phyloP scores from a whole-genome alignment of 2,797 vertebrate species.

The Eulemur rubriventer region DNA sequence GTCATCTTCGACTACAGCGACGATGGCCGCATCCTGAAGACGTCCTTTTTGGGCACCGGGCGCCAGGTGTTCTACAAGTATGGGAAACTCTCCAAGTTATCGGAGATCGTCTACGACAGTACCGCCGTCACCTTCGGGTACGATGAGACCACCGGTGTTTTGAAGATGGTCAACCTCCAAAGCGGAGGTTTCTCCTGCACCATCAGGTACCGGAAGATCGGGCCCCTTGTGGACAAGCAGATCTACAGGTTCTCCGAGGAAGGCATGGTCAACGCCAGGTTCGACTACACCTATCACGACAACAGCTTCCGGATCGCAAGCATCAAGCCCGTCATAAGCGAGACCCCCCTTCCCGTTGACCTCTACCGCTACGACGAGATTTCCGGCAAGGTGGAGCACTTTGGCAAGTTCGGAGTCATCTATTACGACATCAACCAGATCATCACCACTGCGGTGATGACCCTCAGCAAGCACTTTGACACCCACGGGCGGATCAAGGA shows the following conservation, averaged over 20 bases:
- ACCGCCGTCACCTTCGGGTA: constrained; percentile 98
- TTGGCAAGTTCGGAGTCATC: constrained; percentile 99
- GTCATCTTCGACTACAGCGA: constrained; percentile 98
- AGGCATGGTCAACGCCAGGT: constrained; percentile 98
- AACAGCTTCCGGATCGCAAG: constrained; percentile 99
- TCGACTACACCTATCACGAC: constrained; percentile 99
- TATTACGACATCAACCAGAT: constrained; percentile 99
- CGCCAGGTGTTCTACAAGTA: constrained; percentile 99
- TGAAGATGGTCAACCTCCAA: constrained; percentile 99
- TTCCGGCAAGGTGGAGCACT: constrained; percentile 97
- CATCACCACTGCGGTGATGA: constrained; percentile 99
- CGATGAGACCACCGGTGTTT: constrained; percentile 96
- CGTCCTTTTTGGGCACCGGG: constrained; percentile 94
- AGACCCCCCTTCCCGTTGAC: constrained; percentile 97
- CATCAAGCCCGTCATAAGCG: constrained; percentile 98
- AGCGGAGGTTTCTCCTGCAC: constrained; percentile 98
- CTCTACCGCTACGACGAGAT: constrained; percentile 99
- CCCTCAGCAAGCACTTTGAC: constrained; percentile 99
- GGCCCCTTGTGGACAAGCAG: constrained; percentile 97
- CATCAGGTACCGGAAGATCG: constrained; percentile 97
- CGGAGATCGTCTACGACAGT: constrained; percentile 97
- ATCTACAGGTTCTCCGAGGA: constrained; percentile 99
- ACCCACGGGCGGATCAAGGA: constrained; percentile 99
- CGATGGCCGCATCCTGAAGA: constrained; percentile 95
- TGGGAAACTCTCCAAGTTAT: constrained; percentile 96